phyloP scores from a whole-genome alignment of 53 echinoderm and acorn worm genomes.

The Stichopus horrens region DNA sequence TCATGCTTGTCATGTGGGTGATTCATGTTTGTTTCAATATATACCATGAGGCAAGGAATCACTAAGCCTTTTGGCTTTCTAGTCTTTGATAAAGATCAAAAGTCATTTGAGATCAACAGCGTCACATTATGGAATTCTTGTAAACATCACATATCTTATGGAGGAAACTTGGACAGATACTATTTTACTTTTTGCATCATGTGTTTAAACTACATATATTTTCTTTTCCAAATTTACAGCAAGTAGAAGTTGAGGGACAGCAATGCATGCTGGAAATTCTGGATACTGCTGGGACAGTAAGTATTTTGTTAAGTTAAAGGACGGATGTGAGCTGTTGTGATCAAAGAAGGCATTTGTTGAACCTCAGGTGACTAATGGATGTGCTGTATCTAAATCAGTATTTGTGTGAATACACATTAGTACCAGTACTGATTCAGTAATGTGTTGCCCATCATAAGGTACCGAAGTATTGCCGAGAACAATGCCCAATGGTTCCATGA shows the following conservation, averaged over 20 bases:
- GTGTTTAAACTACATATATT: constrained; percentile 1
- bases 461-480: neutral
- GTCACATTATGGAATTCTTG: no score
- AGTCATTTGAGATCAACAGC: no score
- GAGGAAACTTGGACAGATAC: no score
- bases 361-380: neutral
- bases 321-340: neutral
- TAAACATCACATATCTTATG: no score
- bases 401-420: no score
- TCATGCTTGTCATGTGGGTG: no score
- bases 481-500: neutral
- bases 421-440: no score
- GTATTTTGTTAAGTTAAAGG: constrained; percentile 25
- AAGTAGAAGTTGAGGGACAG: constrained; percentile 93
- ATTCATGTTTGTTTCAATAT: no score
- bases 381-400: neutral
- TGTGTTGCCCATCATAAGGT: neutral
- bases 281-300: constrained; percentile 99
- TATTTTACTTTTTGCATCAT: neutral
- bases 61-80: no score
- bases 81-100: no score
- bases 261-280: constrained; percentile 99
- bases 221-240: constrained; percentile 56
- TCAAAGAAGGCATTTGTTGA: neutral
- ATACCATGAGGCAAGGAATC: no score